Evolutionary conservation across 2,888 invertebrate species (phyloP).

Genomic region (Polydrusus tereticollis): DNA sequence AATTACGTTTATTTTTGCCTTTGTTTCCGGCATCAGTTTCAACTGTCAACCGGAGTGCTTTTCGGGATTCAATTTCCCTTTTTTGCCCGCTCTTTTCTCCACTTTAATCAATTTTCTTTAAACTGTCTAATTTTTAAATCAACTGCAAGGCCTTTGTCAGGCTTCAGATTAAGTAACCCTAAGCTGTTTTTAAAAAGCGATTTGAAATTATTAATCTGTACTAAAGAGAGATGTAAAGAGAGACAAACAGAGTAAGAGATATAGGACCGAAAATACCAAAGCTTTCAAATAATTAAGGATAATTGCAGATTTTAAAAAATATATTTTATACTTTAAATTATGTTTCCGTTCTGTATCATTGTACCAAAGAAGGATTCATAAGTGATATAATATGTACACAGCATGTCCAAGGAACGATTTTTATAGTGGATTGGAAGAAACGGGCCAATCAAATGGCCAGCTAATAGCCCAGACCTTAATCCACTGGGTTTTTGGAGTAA

Average conservation of each 20-base stretch:
- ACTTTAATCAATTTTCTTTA: conserved; percentile 19
- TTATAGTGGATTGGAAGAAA: too few relatives aligned
- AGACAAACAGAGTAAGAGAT: background rate
- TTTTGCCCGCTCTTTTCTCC: conserved; percentile 1
- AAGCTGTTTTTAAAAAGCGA: conserved; percentile 12
- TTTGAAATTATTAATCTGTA: conserved; percentile 2
- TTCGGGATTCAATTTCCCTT: conserved; percentile 26
- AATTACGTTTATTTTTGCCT: conserved; percentile 33
- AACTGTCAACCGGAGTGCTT: conserved; percentile 27
- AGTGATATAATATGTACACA: too few relatives aligned
- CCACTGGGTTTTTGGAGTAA: too few relatives aligned
- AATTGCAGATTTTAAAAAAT: too few relatives aligned
- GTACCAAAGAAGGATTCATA: too few relatives aligned
- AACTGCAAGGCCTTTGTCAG: conserved; percentile 9
- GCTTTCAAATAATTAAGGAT: too few relatives aligned
- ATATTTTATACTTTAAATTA: too few relatives aligned
- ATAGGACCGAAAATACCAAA: too few relatives aligned
- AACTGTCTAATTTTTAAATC: conserved; percentile 17
- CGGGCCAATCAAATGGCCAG: too few relatives aligned
- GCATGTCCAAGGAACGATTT: too few relatives aligned
- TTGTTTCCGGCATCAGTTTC: conserved; percentile 37
- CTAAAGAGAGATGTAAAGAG: background rate
- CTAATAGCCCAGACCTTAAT: too few relatives aligned
- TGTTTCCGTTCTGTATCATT: too few relatives aligned
- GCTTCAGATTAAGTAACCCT: conserved; percentile 1